Conservation (phyloP, 2,888 invertebrate genomes). For the Cremastinae sp. region DNA sequence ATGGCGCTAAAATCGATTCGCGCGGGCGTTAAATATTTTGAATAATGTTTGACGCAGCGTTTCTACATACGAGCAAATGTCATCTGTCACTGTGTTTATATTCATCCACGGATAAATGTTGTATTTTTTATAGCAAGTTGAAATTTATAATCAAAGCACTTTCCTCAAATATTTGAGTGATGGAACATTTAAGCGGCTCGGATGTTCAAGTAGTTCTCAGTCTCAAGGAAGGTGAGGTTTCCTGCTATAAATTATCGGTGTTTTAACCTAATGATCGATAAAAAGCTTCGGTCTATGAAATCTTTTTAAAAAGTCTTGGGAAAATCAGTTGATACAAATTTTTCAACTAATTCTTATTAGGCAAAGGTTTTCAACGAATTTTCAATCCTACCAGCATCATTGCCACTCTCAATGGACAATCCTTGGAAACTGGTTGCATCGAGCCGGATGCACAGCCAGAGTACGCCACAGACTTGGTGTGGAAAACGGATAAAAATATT, state of each 20-base stretch:
- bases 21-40: slow-evolving; percentile 7
- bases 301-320: background rate
- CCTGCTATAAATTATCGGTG: background rate
- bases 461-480: slow-evolving; percentile 88
- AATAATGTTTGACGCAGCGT: slow-evolving; percentile 37
- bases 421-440: slow-evolving; percentile 86
- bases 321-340: background rate
- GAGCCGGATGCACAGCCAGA: slow-evolving; percentile 83
- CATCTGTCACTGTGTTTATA: slow-evolving; percentile 26
- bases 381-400: slow-evolving; percentile 82
- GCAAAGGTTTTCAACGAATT: slow-evolving; percentile 83
- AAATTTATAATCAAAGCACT: background rate
- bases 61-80: slow-evolving; percentile 48
- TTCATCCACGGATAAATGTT: background rate
- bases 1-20: background rate
- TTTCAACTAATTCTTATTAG: slow-evolving; percentile 77
- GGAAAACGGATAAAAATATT: slow-evolving; percentile 88
- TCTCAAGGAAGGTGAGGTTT: slow-evolving; percentile 83
- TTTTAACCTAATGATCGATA: slow-evolving; percentile 55
- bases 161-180: slow-evolving; percentile 67
- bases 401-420: slow-evolving; percentile 85
- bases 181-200: slow-evolving; percentile 85
- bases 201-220: slow-evolving; percentile 86
- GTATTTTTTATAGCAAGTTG: background rate
- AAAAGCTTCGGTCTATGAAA: background rate